Evolutionary conservation across 2,888 invertebrate species (phyloP), one percentile per base, ranked within the genome.

Genomic region (Tuta absoluta): DNA sequence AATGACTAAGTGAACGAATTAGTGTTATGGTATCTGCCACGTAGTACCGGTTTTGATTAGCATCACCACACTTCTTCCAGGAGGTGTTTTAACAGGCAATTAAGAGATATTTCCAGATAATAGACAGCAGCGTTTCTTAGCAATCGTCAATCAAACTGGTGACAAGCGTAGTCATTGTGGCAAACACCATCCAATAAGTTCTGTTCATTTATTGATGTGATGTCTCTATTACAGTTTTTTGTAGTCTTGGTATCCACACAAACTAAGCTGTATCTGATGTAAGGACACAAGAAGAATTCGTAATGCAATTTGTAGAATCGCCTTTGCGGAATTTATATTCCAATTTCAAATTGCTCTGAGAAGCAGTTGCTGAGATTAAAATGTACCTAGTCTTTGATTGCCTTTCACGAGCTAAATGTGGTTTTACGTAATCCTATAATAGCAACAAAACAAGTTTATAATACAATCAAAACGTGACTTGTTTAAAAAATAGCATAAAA

Each of bases 251-350:
- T n/a, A n/a, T n/a, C 45, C 45, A 45, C 41, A 56, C 33, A 33
- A 53, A 56, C 56, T 56, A 56, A 56, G 56, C 56, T 56, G 56
- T 56, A 56, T 56, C 56, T 56, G 56, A 56, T 56, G 28, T 33
- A 56, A 56, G 56, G 56, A 56, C 56, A 56, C 56, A 56, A 56
- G 56, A 19, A 56, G 56, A 56, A 56, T 56, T 56, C 56, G 56
- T 56, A 56, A 56, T 56, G 56, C 56, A 56, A 56, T 56, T 56
- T 56, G 56, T 56, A 24, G 56, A 56, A 56, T 56, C 56, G 56
- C 33, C 56, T 56, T 56, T 56, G 33, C 33, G 24, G 56, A 56
- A 56, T 56, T 56, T 56, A 56, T 56, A 56, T 56, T 56, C 28
- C 33, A 33, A 56, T 56, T 56, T 33, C 24, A n/a, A 56, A 28